These are phyloP conservation scores for Antechinus stuartii DNA, from an alignment of 2,113 vertebrate genomes.

Conservation along the genomic window DNA sequence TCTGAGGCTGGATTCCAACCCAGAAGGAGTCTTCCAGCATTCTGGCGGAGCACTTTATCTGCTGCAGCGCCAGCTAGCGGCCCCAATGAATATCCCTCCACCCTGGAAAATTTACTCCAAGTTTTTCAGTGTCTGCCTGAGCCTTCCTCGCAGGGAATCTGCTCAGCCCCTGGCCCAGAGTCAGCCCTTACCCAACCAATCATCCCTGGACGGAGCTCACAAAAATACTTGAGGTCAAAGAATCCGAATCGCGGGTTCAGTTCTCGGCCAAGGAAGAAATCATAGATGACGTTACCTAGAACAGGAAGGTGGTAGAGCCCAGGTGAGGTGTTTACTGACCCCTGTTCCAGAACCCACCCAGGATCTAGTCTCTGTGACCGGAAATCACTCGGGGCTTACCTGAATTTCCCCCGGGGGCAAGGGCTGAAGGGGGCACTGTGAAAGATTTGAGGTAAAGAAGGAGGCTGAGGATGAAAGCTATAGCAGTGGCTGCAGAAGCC, in stretches of 20 bases:
- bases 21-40: background rate
- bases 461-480: slow-evolving; percentile 86
- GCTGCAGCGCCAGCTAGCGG: background rate
- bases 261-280: slow-evolving; percentile 94
- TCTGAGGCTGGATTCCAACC: background rate
- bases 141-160: background rate
- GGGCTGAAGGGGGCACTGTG: slow-evolving; percentile 82
- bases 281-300: slow-evolving; percentile 90
- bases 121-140: background rate
- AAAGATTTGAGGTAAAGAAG: slow-evolving; percentile 90
- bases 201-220: slow-evolving; percentile 92
- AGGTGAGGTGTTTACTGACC: background rate
- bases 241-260: slow-evolving; percentile 90
- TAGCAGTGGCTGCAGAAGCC: slow-evolving; percentile 82
- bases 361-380: background rate
- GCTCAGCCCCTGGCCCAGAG: background rate
- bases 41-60: background rate
- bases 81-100: background rate
- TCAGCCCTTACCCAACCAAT: slow-evolving; percentile 91
- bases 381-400: slow-evolving; percentile 82
- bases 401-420: slow-evolving; percentile 91
- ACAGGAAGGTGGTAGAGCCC: background rate
- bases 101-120: background rate
- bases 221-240: slow-evolving; percentile 95
- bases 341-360: background rate